phyloP scores from a whole-genome alignment of 2,888 invertebrate genomes.

The Leptinotarsa haldemani region DNA sequence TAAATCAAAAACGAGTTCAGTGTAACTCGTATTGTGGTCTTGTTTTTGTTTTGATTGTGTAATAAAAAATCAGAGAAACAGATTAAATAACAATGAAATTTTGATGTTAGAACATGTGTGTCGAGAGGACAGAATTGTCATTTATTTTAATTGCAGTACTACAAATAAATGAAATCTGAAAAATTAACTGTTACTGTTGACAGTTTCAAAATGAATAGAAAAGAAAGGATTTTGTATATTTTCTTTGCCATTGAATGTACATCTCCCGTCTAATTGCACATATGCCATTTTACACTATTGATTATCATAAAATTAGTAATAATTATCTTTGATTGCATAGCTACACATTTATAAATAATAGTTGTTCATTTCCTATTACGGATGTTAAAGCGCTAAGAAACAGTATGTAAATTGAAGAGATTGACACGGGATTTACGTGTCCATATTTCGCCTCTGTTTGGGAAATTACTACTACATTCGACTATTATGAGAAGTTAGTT shows the following conservation, averaged over 20 bases:
- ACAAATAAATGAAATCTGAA: not conserved
- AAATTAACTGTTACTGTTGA: too few relatives aligned
- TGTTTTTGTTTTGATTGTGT: slow-evolving; percentile 19
- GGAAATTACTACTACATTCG: too few relatives aligned
- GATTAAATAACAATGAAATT: slow-evolving; percentile 11
- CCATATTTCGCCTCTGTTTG: too few relatives aligned
- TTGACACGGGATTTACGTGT: too few relatives aligned
- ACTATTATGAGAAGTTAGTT: too few relatives aligned
- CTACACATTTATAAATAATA: slow-evolving; percentile 3
- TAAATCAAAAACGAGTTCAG: slow-evolving; percentile 3
- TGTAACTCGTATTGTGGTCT: not conserved
- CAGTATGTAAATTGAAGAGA: too few relatives aligned
- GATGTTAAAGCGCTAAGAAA: slow-evolving; percentile 1
- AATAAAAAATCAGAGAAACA: slow-evolving; percentile 12
- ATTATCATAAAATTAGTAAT: slow-evolving; percentile 6
- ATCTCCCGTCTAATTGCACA: not conserved
- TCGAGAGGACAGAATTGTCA: not conserved
- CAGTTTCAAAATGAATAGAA: not conserved
- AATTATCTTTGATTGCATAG: slow-evolving; percentile 4
- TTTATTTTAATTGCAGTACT: slow-evolving; percentile 1
- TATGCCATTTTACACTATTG: not conserved
- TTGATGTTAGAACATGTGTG: slow-evolving; percentile 3
- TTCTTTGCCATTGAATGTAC: not conserved
- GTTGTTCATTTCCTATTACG: not conserved
- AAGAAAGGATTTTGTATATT: not conserved